A percentile compares a stretch with the other conserved stretches of the same genome.
phyloP scores from a whole-genome alignment of 2,797 vertebrate species.

The Decapterus maruadsi region DNA sequence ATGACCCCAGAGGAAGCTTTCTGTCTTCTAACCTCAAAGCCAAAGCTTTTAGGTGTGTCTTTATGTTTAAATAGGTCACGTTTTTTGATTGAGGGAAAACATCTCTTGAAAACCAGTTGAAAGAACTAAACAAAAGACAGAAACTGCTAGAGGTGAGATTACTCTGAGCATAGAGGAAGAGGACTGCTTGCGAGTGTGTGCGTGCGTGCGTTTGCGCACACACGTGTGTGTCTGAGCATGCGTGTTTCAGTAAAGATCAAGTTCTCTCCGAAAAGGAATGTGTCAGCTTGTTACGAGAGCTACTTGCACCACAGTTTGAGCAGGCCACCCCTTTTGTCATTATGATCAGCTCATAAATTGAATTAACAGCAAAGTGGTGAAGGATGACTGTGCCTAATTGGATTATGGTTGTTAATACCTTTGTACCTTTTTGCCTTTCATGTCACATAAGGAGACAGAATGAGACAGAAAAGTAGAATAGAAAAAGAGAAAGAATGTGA shows the following conservation, averaged over 20 bases:
- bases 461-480: not conserved
- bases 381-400: conserved; percentile 12
- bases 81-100: conserved; percentile 51
- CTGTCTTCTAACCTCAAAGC: conserved; percentile 56
- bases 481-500: conserved; percentile 12
- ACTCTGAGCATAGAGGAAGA: conserved; percentile 39
- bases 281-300: conserved; percentile 27
- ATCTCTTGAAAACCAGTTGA: conserved; percentile 67
- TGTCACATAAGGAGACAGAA: not conserved
- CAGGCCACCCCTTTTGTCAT: not conserved
- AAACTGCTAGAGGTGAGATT: conserved; percentile 73
- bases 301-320: conserved; percentile 2
- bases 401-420: conserved; percentile 8
- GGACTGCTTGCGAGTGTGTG: conserved; percentile 19
- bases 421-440: conserved; percentile 1
- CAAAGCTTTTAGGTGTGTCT: conserved; percentile 77
- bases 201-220: not conserved
- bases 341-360: conserved; percentile 15
- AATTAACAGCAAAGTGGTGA: not conserved
- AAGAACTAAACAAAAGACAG: conserved; percentile 72
- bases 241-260: conserved; percentile 41
- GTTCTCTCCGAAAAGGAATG: conserved; percentile 40
- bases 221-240: not conserved
- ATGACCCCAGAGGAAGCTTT: conserved; percentile 47
- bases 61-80: conserved; percentile 75